Evolutionary conservation across 2,797 vertebrate species (phyloP), one percentile per base, ranked within the genome.

Genomic region (Epinephelus malabaricus): DNA sequence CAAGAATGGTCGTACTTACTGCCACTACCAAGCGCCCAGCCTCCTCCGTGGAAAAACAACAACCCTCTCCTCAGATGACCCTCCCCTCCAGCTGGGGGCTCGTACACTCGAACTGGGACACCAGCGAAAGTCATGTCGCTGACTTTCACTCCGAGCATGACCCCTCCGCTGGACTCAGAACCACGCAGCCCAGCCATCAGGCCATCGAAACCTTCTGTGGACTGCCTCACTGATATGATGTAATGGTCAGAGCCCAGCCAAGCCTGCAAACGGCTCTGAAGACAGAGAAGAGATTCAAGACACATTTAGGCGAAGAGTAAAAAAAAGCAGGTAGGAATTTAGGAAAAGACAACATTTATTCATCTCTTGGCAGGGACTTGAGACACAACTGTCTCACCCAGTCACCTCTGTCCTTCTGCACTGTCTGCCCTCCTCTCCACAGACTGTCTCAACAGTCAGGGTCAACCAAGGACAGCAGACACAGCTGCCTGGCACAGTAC

Each of bases 41-140:
- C 98, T 30, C 98, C 98, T 80, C 98, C 98, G 0, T 98, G 98
- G 76, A 97, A 90, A 69, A 90, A 99, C 88, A 99, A 23, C 53
- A 99, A n/a, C 0, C 96, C 93, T 69, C 97, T 96, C 89, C 93
- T 97, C 85, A 97, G 93, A 0, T 84, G 90, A 56, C 93, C 94
- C 62, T 95, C 90, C 2, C 64, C 84, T 79, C 92, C 93, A 0
- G 88, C 88, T 0, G 90, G 86, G 23, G 97, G 97, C 83, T 97
- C 95, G 53, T 97, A 99, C 21, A 99, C 94, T 46, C 97, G 91
- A 70, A 98, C 98, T 7, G 96, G 96, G 61, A 98, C 90, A 0
- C 97, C 96, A 0, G 94, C 95, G 51, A 99, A 98, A 49, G 92
- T 87, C 1, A 95, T 87, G 81, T 99, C 97, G 0, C 94, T 96